phyloP scores from a whole-genome alignment of 2,113 vertebrate genomes.

The Ramphastos sulfuratus region DNA sequence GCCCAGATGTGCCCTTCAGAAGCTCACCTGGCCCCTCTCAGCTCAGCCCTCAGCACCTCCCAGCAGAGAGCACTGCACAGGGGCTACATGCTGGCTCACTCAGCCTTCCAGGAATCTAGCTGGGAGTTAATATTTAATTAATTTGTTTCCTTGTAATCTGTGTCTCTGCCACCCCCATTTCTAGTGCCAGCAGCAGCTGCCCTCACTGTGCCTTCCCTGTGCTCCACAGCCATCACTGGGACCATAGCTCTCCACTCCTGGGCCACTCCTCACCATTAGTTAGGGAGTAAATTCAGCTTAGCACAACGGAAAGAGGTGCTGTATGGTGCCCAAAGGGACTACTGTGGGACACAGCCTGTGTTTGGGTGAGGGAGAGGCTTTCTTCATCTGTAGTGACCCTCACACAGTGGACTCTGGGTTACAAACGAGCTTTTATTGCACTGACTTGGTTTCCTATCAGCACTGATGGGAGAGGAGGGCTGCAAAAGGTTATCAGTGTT shows the following conservation, averaged over 20 bases:
- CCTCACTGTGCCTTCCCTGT: not conserved
- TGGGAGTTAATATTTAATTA: not conserved
- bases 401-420: conserved; percentile 1
- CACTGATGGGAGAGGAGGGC: not conserved
- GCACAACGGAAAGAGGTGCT: not conserved
- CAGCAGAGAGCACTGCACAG: rapidly evolving
- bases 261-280: not conserved
- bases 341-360: not conserved
- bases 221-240: not conserved
- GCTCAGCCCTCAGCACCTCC: not conserved
- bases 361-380: not conserved
- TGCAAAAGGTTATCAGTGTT: conserved; percentile 31
- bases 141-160: not conserved
- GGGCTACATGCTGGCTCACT: not conserved
- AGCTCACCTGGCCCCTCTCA: not conserved
- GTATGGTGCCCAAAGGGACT: not conserved
- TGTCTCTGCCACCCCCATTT: not conserved
- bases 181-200: not conserved
- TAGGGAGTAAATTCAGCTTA: not conserved
- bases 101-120: not conserved
- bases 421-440: conserved; percentile 29
- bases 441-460: conserved; percentile 29
- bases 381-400: conserved; percentile 22
- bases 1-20: rapidly evolving
- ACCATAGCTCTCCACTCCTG: not conserved